Evolutionary conservation across 2,888 invertebrate genomes (phyloP), one percentile per base, ranked within the genome.

Genomic region (Rotaria macrura): DNA sequence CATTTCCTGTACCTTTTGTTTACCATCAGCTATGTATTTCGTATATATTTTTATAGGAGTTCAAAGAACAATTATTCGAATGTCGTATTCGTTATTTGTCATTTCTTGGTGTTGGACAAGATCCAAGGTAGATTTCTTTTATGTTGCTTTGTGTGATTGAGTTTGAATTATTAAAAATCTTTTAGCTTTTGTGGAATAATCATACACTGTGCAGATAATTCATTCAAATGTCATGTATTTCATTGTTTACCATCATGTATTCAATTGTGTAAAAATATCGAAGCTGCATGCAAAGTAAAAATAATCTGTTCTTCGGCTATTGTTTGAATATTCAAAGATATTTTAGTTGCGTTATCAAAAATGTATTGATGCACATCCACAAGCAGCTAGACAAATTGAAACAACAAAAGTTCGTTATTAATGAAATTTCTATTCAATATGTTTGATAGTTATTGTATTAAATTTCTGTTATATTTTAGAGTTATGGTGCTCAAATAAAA

Each of bases 261-360:
- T 84, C 95, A 96, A 74, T 93, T 97, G 88, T 97, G 97, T 92
- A 97, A 97, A 93, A 97, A 97, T 83, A 95, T 97, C 88, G 97
- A 97, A 92, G 97, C 97, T 85, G 97, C 97, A 87, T 97, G 97
- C 93, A 97, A 97, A 93, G 95, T 96, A 90, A 89, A n/a, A n/a
- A n/a, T n/a, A n/a, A n/a, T n/a, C n/a, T n/a, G n/a, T n/a, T n/a
- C n/a, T n/a, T n/a, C n/a, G n/a, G 5, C 47, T 12, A 47, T 12
- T 47, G 47, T 47, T 47, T 12, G 14, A 14, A 47, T 47, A 12
- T 47, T 47, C 47, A 12, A 12, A 47, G 14, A 84, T 38, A 40
- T 91, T 92, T 1, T 92, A 95, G 95, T 92, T 96, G 90, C 93
- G 96, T 91, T 96, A 96, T 91, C 97, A 97, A 92, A 97, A 97